phyloP scores from a whole-genome alignment of 2,113 vertebrate genomes.

The Epinephelus moara region DNA sequence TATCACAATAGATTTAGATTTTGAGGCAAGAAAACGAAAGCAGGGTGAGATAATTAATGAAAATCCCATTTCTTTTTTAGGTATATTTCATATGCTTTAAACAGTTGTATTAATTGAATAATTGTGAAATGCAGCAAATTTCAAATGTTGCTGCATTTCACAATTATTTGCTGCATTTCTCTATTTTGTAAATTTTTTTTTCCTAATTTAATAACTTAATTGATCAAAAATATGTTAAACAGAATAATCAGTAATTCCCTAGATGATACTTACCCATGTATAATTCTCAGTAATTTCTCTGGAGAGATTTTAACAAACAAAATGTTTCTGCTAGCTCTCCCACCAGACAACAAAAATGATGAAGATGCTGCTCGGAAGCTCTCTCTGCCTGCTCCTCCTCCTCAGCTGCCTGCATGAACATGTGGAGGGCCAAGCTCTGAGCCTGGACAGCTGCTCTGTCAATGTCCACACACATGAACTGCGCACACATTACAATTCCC shows the following conservation, averaged over 20 bases:
- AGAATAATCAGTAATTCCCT: not conserved
- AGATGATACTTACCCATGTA: not conserved
- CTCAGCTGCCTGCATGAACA: slow-evolving; percentile 50
- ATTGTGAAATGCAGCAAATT: not conserved
- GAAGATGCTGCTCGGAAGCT: slow-evolving; percentile 46
- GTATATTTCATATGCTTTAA: not conserved
- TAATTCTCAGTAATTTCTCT: not conserved
- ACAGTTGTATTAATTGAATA: not conserved
- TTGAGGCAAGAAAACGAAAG: too few relatives aligned
- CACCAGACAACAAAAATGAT: slow-evolving; percentile 52
- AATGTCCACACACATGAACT: slow-evolving; percentile 81
- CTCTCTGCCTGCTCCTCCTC: slow-evolving; percentile 57
- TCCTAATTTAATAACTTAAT: too few relatives aligned
- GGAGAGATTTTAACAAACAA: not conserved
- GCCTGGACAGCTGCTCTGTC: slow-evolving; percentile 75
- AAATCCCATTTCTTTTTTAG: not conserved
- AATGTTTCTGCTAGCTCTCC: slow-evolving; percentile 13
- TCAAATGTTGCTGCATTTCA: too few relatives aligned
- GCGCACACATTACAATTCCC: slow-evolving; percentile 70
- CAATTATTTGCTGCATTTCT: not conserved
- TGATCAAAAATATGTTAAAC: not conserved
- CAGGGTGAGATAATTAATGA: not conserved
- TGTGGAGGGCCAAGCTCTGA: slow-evolving; percentile 51
- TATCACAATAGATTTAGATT: too few relatives aligned
- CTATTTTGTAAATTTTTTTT: not conserved